phyloP scores from a whole-genome alignment of 2,888 invertebrate species.

The Poecilobothrus nobilitatus region DNA sequence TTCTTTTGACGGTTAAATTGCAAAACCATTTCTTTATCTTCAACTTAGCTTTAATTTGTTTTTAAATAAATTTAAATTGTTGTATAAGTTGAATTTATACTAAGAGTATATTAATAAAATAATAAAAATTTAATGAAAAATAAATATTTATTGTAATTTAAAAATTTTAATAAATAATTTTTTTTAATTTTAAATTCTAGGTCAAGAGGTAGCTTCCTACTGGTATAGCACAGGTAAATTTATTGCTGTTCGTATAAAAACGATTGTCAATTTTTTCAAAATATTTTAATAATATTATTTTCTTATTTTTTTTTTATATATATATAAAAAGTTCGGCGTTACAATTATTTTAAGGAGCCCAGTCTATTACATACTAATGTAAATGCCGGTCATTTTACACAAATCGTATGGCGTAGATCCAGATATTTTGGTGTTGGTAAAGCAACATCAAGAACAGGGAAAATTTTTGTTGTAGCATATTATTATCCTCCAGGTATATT shows the following conservation, averaged over 20 bases:
- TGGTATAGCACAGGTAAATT: slow-evolving; percentile 61
- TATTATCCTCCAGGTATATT: slow-evolving; percentile 69
- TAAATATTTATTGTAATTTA: too few species aligned
- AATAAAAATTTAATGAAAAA: too few species aligned
- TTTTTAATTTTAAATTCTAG: slow-evolving; percentile 33
- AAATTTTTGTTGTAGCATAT: slow-evolving; percentile 74
- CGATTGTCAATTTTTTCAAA: too few species aligned
- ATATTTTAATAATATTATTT: background rate
- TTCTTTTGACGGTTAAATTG: too few species aligned
- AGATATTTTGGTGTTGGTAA: slow-evolving; percentile 73
- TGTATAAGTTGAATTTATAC: too few species aligned
- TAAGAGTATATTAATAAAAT: too few species aligned
- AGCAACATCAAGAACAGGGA: slow-evolving; percentile 66
- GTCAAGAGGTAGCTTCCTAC: slow-evolving; percentile 71
- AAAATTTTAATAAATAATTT: too few species aligned
- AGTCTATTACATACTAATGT: slow-evolving; percentile 68
- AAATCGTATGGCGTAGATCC: slow-evolving; percentile 73
- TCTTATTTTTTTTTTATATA: background rate
- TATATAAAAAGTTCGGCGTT: slow-evolving; percentile 51
- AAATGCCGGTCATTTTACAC: slow-evolving; percentile 78
- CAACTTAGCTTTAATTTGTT: too few species aligned
- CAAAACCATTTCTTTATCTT: too few species aligned
- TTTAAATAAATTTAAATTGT: too few species aligned
- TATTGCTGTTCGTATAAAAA: too few species aligned
- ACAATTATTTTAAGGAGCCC: slow-evolving; percentile 63